phyloP scores from a whole-genome alignment of 2,113 vertebrate genomes.

The Cygnus atratus region DNA sequence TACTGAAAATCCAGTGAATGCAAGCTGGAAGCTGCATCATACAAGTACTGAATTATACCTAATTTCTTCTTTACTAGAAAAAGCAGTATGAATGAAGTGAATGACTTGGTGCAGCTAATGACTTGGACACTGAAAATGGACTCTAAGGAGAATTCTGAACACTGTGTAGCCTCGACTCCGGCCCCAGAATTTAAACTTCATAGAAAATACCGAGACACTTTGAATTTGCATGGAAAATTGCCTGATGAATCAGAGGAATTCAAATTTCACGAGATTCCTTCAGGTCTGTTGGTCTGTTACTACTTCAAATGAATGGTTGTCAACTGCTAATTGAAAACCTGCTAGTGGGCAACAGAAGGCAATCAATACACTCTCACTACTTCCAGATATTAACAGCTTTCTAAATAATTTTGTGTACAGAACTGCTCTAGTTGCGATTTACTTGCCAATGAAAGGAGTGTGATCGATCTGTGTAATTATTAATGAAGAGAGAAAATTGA shows the following conservation, averaged over 20 bases:
- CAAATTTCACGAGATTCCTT: slow-evolving; percentile 79
- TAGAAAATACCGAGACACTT: slow-evolving; percentile 89
- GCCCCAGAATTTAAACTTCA: slow-evolving; percentile 87
- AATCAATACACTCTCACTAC: not conserved
- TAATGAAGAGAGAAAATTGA: not conserved
- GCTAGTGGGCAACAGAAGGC: not conserved
- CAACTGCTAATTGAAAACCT: not conserved
- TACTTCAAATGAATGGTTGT: not conserved
- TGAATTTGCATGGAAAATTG: slow-evolving; percentile 90
- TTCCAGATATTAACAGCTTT: not conserved
- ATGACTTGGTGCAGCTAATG: slow-evolving; percentile 94
- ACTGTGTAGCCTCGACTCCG: slow-evolving; percentile 42
- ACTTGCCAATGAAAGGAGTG: not conserved
- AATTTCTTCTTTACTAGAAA: slow-evolving; percentile 74
- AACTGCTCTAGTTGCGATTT: not conserved
- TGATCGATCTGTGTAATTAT: not conserved
- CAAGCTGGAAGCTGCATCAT: not conserved
- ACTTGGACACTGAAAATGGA: slow-evolving; percentile 90
- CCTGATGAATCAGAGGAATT: slow-evolving; percentile 77
- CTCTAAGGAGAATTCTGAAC: slow-evolving; percentile 69
- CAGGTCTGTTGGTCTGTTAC: slow-evolving; percentile 74
- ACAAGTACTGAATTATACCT: not conserved
- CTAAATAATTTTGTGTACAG: not conserved
- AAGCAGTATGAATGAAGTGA: slow-evolving; percentile 84
- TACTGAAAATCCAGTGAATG: not conserved